Percentiles rank a stretch among this genome's conserved stretches.
Evolutionary conservation across 2,797 vertebrate species (phyloP).

Genomic region (Eremophila alpestris): DNA sequence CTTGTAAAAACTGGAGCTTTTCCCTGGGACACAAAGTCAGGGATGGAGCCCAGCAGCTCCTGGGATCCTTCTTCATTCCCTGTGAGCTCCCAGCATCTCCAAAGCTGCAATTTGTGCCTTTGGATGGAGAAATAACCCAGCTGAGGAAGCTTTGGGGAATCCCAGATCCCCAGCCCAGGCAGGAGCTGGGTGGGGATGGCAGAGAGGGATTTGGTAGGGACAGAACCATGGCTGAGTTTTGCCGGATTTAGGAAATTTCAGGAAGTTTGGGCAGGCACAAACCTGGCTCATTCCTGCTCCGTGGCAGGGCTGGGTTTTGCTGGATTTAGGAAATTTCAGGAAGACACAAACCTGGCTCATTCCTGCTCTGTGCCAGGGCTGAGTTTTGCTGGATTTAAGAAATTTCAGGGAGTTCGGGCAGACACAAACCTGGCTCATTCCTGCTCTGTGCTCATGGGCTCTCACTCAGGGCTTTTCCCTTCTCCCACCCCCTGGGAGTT

Average conservation of each 20-base stretch:
- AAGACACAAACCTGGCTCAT: rapidly evolving
- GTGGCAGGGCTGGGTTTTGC: not conserved
- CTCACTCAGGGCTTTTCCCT: not conserved
- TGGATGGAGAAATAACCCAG: no score
- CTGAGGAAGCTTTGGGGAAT: not conserved
- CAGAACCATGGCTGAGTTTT: not conserved
- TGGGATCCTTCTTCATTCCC: not conserved
- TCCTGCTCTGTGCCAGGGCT: not conserved
- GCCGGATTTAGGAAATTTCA: not conserved
- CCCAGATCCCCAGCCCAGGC: not conserved
- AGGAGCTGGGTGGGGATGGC: not conserved
- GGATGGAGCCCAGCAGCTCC: not conserved
- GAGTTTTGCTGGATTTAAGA: not conserved
- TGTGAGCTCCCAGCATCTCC: not conserved
- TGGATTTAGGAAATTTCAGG: not conserved
- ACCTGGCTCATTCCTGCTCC: not conserved
- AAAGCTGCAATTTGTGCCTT: not conserved
- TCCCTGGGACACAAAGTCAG: not conserved
- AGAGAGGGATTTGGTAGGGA: not conserved
- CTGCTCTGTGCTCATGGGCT: not conserved
- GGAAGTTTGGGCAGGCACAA: not conserved
- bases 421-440: not conserved
- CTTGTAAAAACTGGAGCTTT: not conserved
- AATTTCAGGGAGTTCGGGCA: not conserved
- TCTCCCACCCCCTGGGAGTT: not conserved